Evolutionary conservation across 2,797 vertebrate genomes (phyloP), one percentile per base, ranked within the genome.

Genomic region (Cynodonichthys magdalenae): DNA sequence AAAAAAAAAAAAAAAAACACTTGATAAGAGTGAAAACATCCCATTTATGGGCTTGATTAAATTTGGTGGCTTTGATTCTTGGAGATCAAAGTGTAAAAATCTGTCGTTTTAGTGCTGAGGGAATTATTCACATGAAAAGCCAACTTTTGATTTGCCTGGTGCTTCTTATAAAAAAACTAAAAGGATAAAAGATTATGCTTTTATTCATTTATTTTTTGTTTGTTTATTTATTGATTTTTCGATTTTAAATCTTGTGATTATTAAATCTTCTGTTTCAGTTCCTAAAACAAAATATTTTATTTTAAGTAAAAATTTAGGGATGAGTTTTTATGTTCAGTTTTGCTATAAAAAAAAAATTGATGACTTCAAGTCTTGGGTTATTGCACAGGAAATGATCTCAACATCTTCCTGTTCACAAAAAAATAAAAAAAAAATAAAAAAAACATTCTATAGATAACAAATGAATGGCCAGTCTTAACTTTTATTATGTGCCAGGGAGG

Each of bases 401-500:
- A 60, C 67, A 78, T 34, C 53, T 69, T 60, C 7, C 14, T 3
- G 15, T 78, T 50, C 71, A 77, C 62, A 39, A 20, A 50, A 53
- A 53, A 53, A 56, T 19, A 63, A 63, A 53, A 15, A 41, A 46
- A 47, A 50, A 63, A 63, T 50, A 15, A 41, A 46, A 47, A 50
- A 67, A 41, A 27, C 58, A 48, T 34, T 10, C 31, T 63, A 52
- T 50, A 66, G 68, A 67, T 71, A 84, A 81, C 81, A 85, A 87
- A 85, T 79, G 73, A 72, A 82, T 19, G 71, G 68, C 62, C 52
- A 53, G 60, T 68, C 78, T 86, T 71, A 76, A 84, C 67, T 87
- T 86, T 88, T 79, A 90, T 86, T 73, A 86, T 60, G 57, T 80
- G 74, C 67, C 41, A 44, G 75, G 50, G 85, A 89, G 87, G 94